Conservation (phyloP, 2,113 vertebrate species). For the Meriones unguiculatus region DNA sequence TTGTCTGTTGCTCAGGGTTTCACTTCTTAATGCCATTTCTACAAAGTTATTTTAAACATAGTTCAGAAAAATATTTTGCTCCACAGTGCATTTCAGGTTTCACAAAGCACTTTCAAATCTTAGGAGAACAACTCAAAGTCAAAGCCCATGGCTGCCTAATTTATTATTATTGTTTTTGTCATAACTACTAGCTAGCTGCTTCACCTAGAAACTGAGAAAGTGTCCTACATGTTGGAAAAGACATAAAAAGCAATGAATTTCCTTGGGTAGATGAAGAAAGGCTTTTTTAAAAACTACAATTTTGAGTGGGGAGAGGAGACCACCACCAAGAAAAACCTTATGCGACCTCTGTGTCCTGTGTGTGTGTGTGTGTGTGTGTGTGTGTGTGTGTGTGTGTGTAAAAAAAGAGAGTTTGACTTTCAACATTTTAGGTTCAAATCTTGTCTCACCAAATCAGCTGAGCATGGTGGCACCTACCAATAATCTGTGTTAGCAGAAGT, state of each 20-base stretch:
- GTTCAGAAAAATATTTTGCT: slow-evolving; percentile 53
- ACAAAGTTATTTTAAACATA: slow-evolving; percentile 46
- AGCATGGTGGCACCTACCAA: not conserved
- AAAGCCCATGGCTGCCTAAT: not conserved
- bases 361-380: too few species aligned
- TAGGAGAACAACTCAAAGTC: slow-evolving; percentile 59
- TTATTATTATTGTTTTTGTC: not conserved
- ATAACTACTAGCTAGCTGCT: slow-evolving; percentile 28
- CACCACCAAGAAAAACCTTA: not conserved
- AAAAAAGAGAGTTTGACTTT: not conserved
- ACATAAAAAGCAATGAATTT: slow-evolving; percentile 35
- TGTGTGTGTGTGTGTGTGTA: not conserved
- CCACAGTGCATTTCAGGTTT: slow-evolving; percentile 52
- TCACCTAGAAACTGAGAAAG: not conserved
- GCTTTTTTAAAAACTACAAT: not conserved
- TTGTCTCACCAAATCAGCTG: not conserved
- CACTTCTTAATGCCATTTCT: slow-evolving; percentile 22
- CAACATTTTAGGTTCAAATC: slow-evolving; percentile 2
- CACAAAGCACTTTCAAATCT: slow-evolving; percentile 45
- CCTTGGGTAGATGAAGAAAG: not conserved
- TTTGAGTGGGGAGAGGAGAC: not conserved
- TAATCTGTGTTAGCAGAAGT: not conserved
- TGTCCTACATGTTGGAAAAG: slow-evolving; percentile 4
- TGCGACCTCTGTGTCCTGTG: not conserved
- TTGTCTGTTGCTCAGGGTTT: slow-evolving; percentile 42